Base-by-base conservation (phyloP, 2,888 invertebrate genomes). In the Hydriomena furcata region DNA sequence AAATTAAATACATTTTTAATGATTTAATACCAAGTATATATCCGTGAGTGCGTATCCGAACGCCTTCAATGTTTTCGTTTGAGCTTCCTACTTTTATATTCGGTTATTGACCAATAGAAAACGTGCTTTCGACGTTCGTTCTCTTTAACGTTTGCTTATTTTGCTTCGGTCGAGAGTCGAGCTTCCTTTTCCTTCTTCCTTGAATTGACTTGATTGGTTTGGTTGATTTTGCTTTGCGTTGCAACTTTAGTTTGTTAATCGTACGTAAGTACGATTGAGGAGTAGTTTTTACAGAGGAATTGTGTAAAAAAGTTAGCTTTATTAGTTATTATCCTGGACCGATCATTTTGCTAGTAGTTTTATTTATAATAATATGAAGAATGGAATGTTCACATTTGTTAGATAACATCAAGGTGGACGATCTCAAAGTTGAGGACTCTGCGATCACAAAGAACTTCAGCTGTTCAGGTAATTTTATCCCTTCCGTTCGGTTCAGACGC, bases 381-480 rank as follows among this genome's bases (percentile, higher is more conserved):
- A 94, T 94, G 94, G 93, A 94, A 91, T 94, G 94, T 85, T 91
- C 93, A 75, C 94, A 94, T 91, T 91, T 94, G 73, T 90, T 89
- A 82, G 92, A 92, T 84, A 92, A 93, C 89, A 92, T 93, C 78
- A 92, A 92, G 80, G 84, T 91, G 79, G 85, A 88, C 71, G 84
- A 87, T 77, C 80, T 87, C 74, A 82, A 84, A 75, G 70, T 75
- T 72, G 83, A 89, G 74, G 89, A 90, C 75, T 81, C 77, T 66
- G 79, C 82, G 76, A 86, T 87, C 86, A 91, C 92, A 91, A 92
- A 93, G 93, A 92, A 92, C 84, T 84, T 89, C 82, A 84, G 87
- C 82, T 93, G 93, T 90, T 91, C 93, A 92, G 93, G 93, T 93
- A 92, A 82, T 4, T 74, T 66, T 45, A 61, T 63, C 65, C 66